A percentile compares a stretch with the other conserved stretches of the same genome.
Evolutionary conservation across 2,888 invertebrate genomes (phyloP).

Genomic region (Eretmocerus hayati): DNA sequence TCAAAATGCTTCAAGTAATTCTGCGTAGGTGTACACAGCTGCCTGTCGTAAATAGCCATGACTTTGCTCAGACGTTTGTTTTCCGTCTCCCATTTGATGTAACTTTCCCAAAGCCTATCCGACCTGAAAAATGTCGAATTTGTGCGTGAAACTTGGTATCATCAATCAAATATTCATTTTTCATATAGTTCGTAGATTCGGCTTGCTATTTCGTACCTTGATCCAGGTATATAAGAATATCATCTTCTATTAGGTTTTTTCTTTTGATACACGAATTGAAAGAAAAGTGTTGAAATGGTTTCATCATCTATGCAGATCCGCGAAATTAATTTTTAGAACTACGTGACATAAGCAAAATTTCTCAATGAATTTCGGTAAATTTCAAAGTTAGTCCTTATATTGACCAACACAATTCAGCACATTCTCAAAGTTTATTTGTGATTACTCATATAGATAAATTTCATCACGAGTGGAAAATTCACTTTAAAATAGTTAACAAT

Average conservation of each 20-base stretch:
- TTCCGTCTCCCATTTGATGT: conserved; percentile 90
- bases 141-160: neutral
- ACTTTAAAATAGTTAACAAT: no score
- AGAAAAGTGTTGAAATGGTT: no score
- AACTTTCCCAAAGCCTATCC: conserved; percentile 94
- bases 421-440: neutral
- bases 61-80: conserved; percentile 71
- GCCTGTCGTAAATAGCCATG: conserved; percentile 79
- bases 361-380: no score
- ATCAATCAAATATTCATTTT: no score
- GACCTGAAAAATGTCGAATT: conserved; percentile 55
- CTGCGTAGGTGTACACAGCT: conserved; percentile 85
- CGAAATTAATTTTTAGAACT: no score
- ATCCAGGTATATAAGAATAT: no score
- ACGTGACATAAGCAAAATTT: no score
- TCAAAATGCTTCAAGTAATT: conserved; percentile 91
- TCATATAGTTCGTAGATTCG: no score
- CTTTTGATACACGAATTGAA: no score
- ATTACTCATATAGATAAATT: neutral
- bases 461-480: neutral
- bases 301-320: no score
- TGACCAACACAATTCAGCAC: neutral
- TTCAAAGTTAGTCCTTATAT: neutral
- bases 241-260: no score
- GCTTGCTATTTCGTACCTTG: no score